Base-by-base conservation (phyloP, 2,888 invertebrate genomes). In the Cerastis leucographa region DNA sequence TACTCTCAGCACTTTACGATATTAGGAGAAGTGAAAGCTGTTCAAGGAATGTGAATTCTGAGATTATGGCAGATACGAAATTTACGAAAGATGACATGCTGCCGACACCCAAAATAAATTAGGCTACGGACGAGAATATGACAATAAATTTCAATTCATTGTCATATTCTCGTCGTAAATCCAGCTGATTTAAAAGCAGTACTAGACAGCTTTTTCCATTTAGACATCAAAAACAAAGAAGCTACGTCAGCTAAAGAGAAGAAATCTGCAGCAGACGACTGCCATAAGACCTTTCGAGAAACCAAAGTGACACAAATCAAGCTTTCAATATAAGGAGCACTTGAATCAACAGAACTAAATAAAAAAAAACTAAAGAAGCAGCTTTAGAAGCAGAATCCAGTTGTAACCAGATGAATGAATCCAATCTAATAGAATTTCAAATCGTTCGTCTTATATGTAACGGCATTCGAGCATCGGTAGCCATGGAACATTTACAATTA, bases 341-440 rank as follows among this genome's bases (percentile, higher is more conserved):
- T 72, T 44, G 80, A 59, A 64, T 9, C 29, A 78, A 42, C 22
- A 66, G 46, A 44, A 62, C 12, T 22, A 9, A 81, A 29, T 17
- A 22, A 76, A n/a, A 65, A 75, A 56, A 65, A 76, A 61, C 54
- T 29, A n/a, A 69, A 74, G 29, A 46, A 65, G 19, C 46, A 12
- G n/a, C 56, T 62, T 51, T 22, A 44, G 46, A 71, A 74, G 40
- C 51, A 72, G 69, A 70, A 79, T 73, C 62, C 70, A 79, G 72
- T 77, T 49, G 69, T 19, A 49, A 69, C 64, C 61, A 68, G 59
- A 69, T 29, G 71, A 61, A 77, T 72, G 49, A 80, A 67, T 74
- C 69, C 51, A 67, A 76, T 74, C 76, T 71, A 83, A 85, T 88
- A 85, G 87, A 88, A 86, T 86, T 88, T 74, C 85, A 85, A 87